Base-by-base conservation (phyloP, 2,797 vertebrate species). In the Oryzias sinensis region DNA sequence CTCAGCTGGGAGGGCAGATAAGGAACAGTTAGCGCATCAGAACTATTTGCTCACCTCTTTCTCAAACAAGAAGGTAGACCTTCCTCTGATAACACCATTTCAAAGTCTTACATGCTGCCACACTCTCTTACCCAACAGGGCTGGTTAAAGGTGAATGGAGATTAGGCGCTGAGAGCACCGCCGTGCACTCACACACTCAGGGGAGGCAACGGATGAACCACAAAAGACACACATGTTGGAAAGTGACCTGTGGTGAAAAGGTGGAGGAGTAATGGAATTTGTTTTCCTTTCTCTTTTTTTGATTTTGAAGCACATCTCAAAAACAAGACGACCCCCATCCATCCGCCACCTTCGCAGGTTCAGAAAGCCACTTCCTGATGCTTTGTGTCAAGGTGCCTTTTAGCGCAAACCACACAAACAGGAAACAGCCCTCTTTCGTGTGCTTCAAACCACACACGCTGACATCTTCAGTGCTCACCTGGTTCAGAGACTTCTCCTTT, bases 341-440 rank as follows among this genome's bases (percentile, higher is more conserved):
- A 62, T 43, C 65, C 13, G 1, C 50, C 55, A 65, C 56, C 68
- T 71, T 74, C 27, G 22, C 43, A 77, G 75, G 57, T 65, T 79
- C 22, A 76, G 51, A 83, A 88, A 89, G 67, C 85, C 89, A 88
- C 87, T 89, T 90, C 89, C 89, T 89, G 67, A 57, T 72, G 22
- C 72, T 70, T 68, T 51, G 16, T 79, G 29, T 80, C 68, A 80
- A 82, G 75, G 85, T 87, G 78, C 65, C 49, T 81, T 68, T 49
- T 56, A 53, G 56, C 56, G 49, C 70, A 69, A 67, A 64, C 80
- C 73, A 33, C 85, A 86, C 85, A 91, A 90, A 92, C 91, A 92
- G 91, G 91, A 93, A 91, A 73, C 86, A 80, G 85, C 66, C 70
- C 70, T 82, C 79, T 89, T 85, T 89, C 75, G 83, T 81, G 76